Evolutionary conservation across 2,113 vertebrate species (phyloP), one percentile per base, ranked within the genome.

Genomic region (Orthochromis malagaraziensis): DNA sequence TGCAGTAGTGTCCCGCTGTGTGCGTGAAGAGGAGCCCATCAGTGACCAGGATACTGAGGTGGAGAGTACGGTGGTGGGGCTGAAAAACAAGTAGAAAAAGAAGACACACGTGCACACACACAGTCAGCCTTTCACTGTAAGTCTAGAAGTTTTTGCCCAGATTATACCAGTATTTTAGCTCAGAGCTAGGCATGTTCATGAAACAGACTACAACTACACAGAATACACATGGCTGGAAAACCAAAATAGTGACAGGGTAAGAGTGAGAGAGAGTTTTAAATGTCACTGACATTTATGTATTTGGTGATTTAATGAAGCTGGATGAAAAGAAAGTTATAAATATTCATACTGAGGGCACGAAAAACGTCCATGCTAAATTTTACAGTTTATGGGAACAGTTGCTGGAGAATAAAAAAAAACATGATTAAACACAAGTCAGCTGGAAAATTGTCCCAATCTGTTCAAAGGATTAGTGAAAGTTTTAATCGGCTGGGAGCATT

Each of bases 11-110:
- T 79, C 84, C 81, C 21, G 38, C 80, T 82, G 12, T 33, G 79
- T 57, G 17, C n/a, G 9, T 77, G 55, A 42, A 57, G 84, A 57
- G 5, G 49, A 87, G 68, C 82, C 51, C 91, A 86, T 97, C 95
- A 96, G 77, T 94, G 96, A 60, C 96, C 96, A 26, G 96, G 95
- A 91, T 97, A 96, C 87, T 97, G 96, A 57, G 96, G 96, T 49
- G 96, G 96, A 40, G 96, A 96, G 86, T 97, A 97, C 7, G 96
- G 96, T 11, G 96, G 96, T 58, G 96, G 96, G 51, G 96, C 96
- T 97, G 94, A 42, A 95, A 96, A 80, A 86, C 4, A 82, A 81
- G 10, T 4, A 47, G 6, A 3, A 4, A 29, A 24, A 70, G 26
- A 83, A 68, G 38, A 51, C 21, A 16, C 38, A 24, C 12, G 26